Percentiles rank a stretch among this genome's conserved stretches.
These are phyloP conservation scores for Crocallis elinguaria DNA, from an alignment of 2,888 invertebrate species.

Conservation along the genomic window DNA sequence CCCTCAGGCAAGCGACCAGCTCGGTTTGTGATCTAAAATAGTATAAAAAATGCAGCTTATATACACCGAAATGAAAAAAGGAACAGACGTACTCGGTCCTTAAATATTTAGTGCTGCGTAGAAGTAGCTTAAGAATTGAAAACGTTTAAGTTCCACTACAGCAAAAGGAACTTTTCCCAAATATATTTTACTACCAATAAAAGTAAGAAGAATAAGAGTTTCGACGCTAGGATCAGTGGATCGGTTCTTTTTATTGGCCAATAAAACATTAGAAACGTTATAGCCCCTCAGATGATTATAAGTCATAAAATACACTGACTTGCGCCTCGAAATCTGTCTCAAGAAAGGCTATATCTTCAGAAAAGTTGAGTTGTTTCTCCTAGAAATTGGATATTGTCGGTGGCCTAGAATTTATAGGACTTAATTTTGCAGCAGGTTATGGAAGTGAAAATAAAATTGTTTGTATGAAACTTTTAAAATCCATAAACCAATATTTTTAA, in stretches of 20 bases:
- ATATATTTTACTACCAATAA: constrained; percentile 29
- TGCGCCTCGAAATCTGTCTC: background rate
- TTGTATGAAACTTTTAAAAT: too few species aligned
- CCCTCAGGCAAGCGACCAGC: too few species aligned
- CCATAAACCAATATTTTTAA: too few species aligned
- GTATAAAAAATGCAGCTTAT: too few species aligned
- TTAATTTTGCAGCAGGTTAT: too few species aligned
- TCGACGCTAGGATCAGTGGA: constrained; percentile 18
- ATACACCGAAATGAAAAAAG: too few species aligned
- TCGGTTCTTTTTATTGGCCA: constrained; percentile 28
- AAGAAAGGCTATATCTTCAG: background rate
- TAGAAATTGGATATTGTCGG: background rate
- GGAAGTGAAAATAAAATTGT: too few species aligned
- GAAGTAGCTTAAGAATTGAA: too few species aligned
- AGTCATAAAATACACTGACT: constrained; percentile 15
- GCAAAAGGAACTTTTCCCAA: constrained; percentile 10
- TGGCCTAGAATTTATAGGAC: background rate
- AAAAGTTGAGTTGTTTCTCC: background rate
- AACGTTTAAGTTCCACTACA: too few species aligned
- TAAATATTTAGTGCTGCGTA: too few species aligned
- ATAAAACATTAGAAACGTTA: constrained; percentile 29
- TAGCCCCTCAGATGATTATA: constrained; percentile 22
- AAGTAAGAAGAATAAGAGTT: constrained; percentile 21
- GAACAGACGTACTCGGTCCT: too few species aligned
- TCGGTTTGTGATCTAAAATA: too few species aligned